phyloP scores from a whole-genome alignment of 2,113 vertebrate species.

The Chloroceryle aenea region DNA sequence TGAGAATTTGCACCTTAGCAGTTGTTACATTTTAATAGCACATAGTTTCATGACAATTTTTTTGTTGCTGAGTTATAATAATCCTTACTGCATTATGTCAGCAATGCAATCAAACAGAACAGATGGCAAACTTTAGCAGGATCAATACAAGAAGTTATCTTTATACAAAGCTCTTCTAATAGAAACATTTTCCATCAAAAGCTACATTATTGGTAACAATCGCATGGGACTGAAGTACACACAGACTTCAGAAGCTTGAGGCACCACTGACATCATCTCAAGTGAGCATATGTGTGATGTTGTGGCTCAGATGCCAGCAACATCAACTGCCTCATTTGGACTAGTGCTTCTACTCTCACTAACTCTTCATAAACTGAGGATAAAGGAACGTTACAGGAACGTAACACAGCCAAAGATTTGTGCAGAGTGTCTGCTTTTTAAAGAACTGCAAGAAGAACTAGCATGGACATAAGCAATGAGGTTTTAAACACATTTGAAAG shows the following conservation, averaged over 20 bases:
- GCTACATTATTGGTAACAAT: neutral
- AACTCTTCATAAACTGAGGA: neutral
- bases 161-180: neutral
- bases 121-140: neutral
- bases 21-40: neutral
- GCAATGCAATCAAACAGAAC: neutral
- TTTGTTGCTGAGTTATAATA: neutral
- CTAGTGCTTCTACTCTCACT: neutral
- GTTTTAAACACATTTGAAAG: neutral
- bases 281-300: accelerated
- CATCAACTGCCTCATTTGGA: neutral
- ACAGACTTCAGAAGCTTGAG: neutral
- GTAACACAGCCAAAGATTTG: neutral
- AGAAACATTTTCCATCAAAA: neutral
- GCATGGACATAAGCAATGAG: neutral
- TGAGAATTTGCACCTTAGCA: neutral
- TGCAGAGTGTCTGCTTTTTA: neutral
- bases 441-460: neutral
- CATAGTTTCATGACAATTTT: neutral
- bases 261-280: neutral
- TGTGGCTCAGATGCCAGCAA: neutral
- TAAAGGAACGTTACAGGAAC: neutral
- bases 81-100: neutral
- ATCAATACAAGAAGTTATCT: neutral
- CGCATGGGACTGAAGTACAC: neutral